phyloP scores from a whole-genome alignment of 1,140 invertebrate genomes.

The Drosophila melanica region DNA sequence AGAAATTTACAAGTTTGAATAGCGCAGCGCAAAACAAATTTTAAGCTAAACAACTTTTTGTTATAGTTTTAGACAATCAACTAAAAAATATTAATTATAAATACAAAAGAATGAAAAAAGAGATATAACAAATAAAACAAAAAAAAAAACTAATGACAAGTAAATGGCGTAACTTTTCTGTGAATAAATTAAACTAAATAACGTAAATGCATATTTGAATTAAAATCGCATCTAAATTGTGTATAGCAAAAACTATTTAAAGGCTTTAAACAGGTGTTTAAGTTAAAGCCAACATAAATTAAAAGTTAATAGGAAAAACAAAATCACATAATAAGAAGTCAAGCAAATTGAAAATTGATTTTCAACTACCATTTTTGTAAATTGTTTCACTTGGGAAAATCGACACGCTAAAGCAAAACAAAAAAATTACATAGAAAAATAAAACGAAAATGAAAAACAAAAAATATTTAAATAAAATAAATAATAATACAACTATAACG shows the following conservation, averaged over 20 bases:
- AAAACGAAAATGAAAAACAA: slow-evolving; percentile 41
- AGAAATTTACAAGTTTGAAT: slow-evolving; percentile 30
- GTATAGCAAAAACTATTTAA: slow-evolving; percentile 38
- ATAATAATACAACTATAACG: slow-evolving; percentile 44
- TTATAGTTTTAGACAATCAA: slow-evolving; percentile 83
- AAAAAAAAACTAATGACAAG: slow-evolving; percentile 71
- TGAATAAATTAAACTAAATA: slow-evolving; percentile 73
- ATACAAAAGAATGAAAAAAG: slow-evolving; percentile 36
- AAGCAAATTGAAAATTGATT: slow-evolving; percentile 56
- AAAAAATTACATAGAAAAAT: slow-evolving; percentile 50
- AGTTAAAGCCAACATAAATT: slow-evolving; percentile 28
- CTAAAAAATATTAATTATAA: slow-evolving; percentile 53
- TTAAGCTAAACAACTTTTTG: slow-evolving; percentile 70
- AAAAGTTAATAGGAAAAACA: slow-evolving; percentile 7
- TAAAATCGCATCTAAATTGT: slow-evolving; percentile 46
- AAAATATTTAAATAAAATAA: slow-evolving; percentile 53
- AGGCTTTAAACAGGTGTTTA: slow-evolving; percentile 21
- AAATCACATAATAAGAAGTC: slow-evolving; percentile 27
- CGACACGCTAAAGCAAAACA: slow-evolving; percentile 77
- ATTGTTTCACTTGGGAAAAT: slow-evolving; percentile 82
- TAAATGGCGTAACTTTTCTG: slow-evolving; percentile 82
- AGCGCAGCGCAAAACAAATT: slow-evolving; percentile 21
- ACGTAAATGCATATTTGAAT: slow-evolving; percentile 57
- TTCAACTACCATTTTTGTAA: slow-evolving; percentile 75
- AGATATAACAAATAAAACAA: slow-evolving; percentile 46